Base-by-base conservation (phyloP, 2,797 vertebrate genomes). In the Varecia variegata region DNA sequence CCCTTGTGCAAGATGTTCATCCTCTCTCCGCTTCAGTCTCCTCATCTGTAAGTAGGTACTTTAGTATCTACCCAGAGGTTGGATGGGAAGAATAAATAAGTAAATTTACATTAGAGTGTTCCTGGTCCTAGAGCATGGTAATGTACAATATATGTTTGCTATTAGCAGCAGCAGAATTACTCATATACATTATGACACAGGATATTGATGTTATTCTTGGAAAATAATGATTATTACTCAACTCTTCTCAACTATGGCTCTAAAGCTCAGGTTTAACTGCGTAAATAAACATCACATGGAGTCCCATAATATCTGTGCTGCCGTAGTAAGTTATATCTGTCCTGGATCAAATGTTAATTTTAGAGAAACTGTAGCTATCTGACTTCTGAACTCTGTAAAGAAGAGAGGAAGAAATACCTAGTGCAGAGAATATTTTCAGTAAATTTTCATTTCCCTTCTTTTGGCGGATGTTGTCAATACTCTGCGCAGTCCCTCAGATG, bases 351-450 rank as follows among this genome's bases (percentile, higher is more conserved):
- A 99, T 30, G 99, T 99, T 98, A 99, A 98, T 98, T 99, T 99
- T 99, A 74, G 99, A 99, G 97, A 99, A 99, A 99, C 99, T 96
- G 99, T 99, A n/a, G 99, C 99, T 97, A 99, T 99, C 98, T 99
- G 98, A 35, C 98, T 98, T 98, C 98, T 99, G 98, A 99, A 99
- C 97, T 99, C 97, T 98, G 98, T 97, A 56, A 9, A 3, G 13
- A 18, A 32, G 17, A 13, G 13, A 10, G 35, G 12, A 38, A 62
- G 13, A 68, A 50, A 21, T 38, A 32, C 38, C 23, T 58, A 47
- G 30, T 45, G 12, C 47, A n/a, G 74, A 50, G 15, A 54, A 21
- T 80, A n/a, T 23, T 45, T 68, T 25, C 88, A 35, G 11, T 52
- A 38, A 17, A 18, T 50, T 40, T 35, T 77, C 11, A 6, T 77